Base-by-base conservation (phyloP, 2,113 vertebrate species). In the Ptilonorhynchus violaceus region DNA sequence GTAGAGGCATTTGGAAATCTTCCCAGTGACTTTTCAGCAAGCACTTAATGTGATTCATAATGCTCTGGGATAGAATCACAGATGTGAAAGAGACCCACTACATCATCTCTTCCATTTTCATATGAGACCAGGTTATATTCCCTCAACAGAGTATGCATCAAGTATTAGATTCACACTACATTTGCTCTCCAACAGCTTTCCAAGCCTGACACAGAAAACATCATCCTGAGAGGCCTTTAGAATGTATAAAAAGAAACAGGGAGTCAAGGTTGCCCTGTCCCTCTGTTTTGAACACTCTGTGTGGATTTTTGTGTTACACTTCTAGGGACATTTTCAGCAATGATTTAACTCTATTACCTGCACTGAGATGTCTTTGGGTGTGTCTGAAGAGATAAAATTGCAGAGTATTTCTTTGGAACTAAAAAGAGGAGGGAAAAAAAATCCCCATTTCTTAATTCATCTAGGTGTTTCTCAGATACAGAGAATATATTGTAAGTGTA, bases 21-120 rank as follows among this genome's bases (percentile, higher is more conserved):
- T 97, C 91, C 84, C 91, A 58, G 84, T 72, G 73, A 76, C 91
- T 96, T 95, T 85, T 82, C 81, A 93, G 77, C 62, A 58, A 53
- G 78, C 31, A 64, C 66, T 96, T 79, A 79, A 56, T 76, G 77
- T 91, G 69, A 91, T 94, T 89, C 76, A 59, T 79, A 68, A 73
- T 88, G 46, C 50, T 69, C 41, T 93, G 62, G 58, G 49, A 76
- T 88, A 47, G 69, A 93, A 77, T 68, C 83, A 63, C 31, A 89
- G 87, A 79, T 27, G 49, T 70, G 82, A 85, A 35, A 76, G 84
- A 89, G 80, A 58, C n/a, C 63, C 72, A 73, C 91, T 92, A 19
- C 75, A 84, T 88, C 70, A 86, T 72, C 62, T 15, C 50, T 84
- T 83, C 72, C 30, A 42, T 88, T 91, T 95, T 75, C 74, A 24